Base-by-base conservation (phyloP, 2,888 invertebrate species). In the Eupithecia tripunctaria region DNA sequence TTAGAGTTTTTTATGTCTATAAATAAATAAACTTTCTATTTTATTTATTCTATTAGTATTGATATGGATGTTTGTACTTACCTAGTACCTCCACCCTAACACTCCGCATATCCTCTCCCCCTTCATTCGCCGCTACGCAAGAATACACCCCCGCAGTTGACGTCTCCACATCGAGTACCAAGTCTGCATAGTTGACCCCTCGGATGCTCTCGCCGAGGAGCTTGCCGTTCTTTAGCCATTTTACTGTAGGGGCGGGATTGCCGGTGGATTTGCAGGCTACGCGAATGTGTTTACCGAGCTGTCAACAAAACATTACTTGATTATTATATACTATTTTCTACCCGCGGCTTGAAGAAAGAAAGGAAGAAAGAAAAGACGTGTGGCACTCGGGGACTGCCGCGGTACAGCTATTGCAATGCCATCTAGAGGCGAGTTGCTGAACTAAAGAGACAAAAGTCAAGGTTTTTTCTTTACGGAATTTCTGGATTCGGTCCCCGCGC, bases 231-330 rank as follows among this genome's bases (percentile, higher is more conserved):
- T 94, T 93, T 62, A 95, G 87, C 96, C 96, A 97, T 65, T 94
- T 92, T 75, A 96, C 92, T 5, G 86, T 86, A 0, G 96, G 96
- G 0, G 82, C 64, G 0, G 96, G 96, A 73, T 94, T 92, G 1
- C 96, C 96, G n/a, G 88, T 84, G 0, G 95, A 95, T 72, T 91
- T 90, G 82, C 96, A 96, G 0, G 92, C 86, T 75, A 95, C 79
- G 15, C 91, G 87, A 1, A 85, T 79, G 15, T 82, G 84, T 5
- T 86, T 82, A 14, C 88, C 89, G 68, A 87, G 81, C 92, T 94
- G 79, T 1, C 74, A n/a, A 59, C 64, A 65, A 25, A 51, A 2
- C 21, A 51, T n/a, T 41, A 5, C 5, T 41, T 4, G 15, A 41
- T 15, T 14, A 12, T 38, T 36, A n/a, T n/a, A n/a, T n/a, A n/a